Conservation (phyloP, 2,888 invertebrate species). For the Osmoderma eremita region DNA sequence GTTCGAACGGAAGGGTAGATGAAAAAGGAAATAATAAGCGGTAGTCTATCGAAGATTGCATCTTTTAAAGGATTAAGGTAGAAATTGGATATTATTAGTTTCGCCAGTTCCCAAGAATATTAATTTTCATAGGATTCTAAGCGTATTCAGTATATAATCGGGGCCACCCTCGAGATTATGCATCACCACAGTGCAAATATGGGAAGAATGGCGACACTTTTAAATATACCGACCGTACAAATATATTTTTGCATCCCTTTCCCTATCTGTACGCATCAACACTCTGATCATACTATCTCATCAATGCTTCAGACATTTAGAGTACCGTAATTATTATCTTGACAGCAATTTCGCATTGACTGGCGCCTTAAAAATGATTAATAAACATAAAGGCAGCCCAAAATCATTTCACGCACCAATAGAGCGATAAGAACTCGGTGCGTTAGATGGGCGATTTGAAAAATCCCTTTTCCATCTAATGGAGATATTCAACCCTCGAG, state of each 20-base stretch:
- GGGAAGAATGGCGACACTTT: not conserved
- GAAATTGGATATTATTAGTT: not conserved
- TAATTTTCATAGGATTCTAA: slow-evolving; percentile 19
- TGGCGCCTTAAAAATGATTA: slow-evolving; percentile 28
- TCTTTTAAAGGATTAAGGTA: slow-evolving; percentile 20
- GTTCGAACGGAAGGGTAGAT: slow-evolving; percentile 22
- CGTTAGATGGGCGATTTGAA: slow-evolving; percentile 26
- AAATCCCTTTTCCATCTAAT: slow-evolving; percentile 33
- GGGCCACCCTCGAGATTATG: too few relatives aligned
- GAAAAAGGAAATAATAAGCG: slow-evolving; percentile 7
- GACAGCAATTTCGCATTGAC: slow-evolving; percentile 3
- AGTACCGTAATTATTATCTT: slow-evolving; percentile 6
- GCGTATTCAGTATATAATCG: too few relatives aligned
- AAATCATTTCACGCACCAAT: slow-evolving; percentile 58
- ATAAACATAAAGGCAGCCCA: slow-evolving; percentile 29
- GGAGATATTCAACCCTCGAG: slow-evolving; percentile 33
- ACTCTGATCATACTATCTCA: not conserved
- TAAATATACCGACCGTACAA: too few relatives aligned
- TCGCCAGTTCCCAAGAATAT: slow-evolving; percentile 32
- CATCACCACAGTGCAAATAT: too few relatives aligned
- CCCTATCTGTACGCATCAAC: not conserved
- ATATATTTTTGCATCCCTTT: too few relatives aligned
- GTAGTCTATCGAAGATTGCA: slow-evolving; percentile 14
- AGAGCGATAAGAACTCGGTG: slow-evolving; percentile 50
- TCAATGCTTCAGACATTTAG: not conserved